Base-by-base conservation (phyloP, 2,888 invertebrate genomes). In the Stegana nigrithorax region DNA sequence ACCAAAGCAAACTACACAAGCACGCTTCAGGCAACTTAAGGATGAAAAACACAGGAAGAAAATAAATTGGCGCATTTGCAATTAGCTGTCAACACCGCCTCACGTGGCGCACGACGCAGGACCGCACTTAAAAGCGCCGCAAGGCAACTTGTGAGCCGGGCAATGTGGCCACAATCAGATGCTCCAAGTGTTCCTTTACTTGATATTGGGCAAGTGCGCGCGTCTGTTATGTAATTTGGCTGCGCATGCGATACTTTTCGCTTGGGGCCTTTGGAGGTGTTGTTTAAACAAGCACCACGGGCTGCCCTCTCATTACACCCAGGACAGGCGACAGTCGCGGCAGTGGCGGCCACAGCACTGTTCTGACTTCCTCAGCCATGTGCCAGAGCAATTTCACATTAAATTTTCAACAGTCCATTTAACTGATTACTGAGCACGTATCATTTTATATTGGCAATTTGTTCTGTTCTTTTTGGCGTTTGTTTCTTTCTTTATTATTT, bases 341-440 rank as follows among this genome's bases (percentile, higher is more conserved):
- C n/a, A n/a, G n/a, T n/a, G n/a, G n/a, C n/a, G n/a, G n/a, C n/a
- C n/a, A n/a, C n/a, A n/a, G n/a, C n/a, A n/a, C n/a, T n/a, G n/a
- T n/a, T n/a, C n/a, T n/a, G n/a, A n/a, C n/a, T n/a, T n/a, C n/a
- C n/a, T n/a, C n/a, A n/a, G n/a, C n/a, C n/a, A n/a, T n/a, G n/a
- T n/a, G n/a, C n/a, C n/a, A n/a, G n/a, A n/a, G n/a, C n/a, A n/a
- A 70, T 67, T 71, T 64, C 67, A 67, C 66, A 72, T n/a, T 26
- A 75, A 76, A 80, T 80, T 80, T 76, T 80, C 75, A 76, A 76
- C 75, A 76, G 80, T 75, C 71, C 80, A 76, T 76, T 76, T 76
- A 80, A 67, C 80, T 76, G 78, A 80, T 80, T 78, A 78, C 51
- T 69, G 73, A 73, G 67, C 67, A 42, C 60, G 42, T 29, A 39